A percentile compares a stretch with the other conserved stretches of the same genome.
phyloP scores from a whole-genome alignment of 2,113 vertebrate species.

The Elephantulus edwardii region DNA sequence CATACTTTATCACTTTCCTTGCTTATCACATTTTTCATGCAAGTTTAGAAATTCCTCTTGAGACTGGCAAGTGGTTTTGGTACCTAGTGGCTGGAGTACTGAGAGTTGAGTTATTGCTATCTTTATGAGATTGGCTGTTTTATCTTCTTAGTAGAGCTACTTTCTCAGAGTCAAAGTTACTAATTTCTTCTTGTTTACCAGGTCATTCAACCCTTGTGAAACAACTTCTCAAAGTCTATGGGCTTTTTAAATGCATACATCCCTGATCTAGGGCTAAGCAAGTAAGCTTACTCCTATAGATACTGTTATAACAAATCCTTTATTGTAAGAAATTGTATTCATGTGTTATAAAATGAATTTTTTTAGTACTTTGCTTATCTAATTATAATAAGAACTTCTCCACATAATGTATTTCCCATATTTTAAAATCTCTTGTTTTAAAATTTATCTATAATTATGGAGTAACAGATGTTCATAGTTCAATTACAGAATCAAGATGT shows the following conservation, averaged over 20 bases:
- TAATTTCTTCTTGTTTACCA: not conserved
- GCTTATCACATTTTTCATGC: not conserved
- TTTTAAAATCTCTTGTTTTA: not conserved
- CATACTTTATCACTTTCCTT: no score
- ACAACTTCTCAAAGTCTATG: not conserved
- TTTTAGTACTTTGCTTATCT: not conserved
- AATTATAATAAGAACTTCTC: not conserved
- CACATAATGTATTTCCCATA: not conserved
- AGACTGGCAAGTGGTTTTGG: not conserved
- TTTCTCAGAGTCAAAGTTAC: not conserved
- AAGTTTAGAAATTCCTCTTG: not conserved
- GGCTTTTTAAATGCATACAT: not conserved
- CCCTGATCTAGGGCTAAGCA: not conserved
- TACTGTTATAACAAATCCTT: not conserved
- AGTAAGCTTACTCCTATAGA: not conserved
- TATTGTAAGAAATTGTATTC: not conserved
- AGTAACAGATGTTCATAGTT: not conserved
- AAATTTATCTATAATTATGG: not conserved
- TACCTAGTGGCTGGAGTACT: not conserved
- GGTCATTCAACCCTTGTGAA: not conserved
- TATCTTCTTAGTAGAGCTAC: not conserved
- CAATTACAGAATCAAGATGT: not conserved
- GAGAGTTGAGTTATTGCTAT: not conserved
- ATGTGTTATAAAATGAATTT: not conserved
- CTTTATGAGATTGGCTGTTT: not conserved